Evolutionary conservation across 2,797 vertebrate species (phyloP).

Genomic region (Gadopsis bispinosus): DNA sequence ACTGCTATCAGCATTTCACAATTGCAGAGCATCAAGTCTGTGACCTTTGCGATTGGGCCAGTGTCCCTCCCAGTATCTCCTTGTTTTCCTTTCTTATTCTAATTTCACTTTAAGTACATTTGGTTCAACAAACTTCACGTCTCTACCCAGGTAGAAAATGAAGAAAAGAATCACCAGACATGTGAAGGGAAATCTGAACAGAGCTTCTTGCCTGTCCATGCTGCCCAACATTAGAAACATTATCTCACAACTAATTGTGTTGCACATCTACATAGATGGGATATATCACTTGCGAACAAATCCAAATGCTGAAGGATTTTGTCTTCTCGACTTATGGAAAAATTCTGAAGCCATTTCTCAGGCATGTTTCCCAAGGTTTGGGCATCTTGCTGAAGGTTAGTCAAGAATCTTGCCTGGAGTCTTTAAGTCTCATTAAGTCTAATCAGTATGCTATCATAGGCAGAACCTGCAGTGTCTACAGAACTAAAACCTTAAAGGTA

Average conservation of each 20-base stretch:
- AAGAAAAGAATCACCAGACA: neutral
- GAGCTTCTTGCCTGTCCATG: neutral
- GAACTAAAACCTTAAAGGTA: constrained; percentile 51
- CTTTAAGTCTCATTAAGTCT: constrained; percentile 65
- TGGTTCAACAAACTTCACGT: neutral
- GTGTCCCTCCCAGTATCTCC: neutral
- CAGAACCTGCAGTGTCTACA: constrained; percentile 31
- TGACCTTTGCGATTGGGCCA: constrained; percentile 30
- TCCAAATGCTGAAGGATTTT: constrained; percentile 7
- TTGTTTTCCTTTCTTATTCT: neutral
- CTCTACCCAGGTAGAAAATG: neutral
- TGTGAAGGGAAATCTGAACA: neutral
- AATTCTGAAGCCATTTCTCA: neutral
- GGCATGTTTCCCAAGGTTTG: constrained; percentile 10
- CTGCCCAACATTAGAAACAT: neutral
- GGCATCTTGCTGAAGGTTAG: constrained; percentile 52
- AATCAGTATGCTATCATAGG: constrained; percentile 57
- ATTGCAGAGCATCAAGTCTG: constrained; percentile 12
- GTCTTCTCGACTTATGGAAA: neutral
- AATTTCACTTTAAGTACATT: neutral
- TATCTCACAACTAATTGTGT: neutral
- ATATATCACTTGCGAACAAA: neutral
- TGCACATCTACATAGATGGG: neutral
- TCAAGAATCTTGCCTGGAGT: constrained; percentile 57
- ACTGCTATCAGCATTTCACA: constrained; percentile 25